Percentiles rank a stretch among this genome's conserved stretches.
phyloP scores from a whole-genome alignment of 2,888 invertebrate species.

The Tiliacea citrago region DNA sequence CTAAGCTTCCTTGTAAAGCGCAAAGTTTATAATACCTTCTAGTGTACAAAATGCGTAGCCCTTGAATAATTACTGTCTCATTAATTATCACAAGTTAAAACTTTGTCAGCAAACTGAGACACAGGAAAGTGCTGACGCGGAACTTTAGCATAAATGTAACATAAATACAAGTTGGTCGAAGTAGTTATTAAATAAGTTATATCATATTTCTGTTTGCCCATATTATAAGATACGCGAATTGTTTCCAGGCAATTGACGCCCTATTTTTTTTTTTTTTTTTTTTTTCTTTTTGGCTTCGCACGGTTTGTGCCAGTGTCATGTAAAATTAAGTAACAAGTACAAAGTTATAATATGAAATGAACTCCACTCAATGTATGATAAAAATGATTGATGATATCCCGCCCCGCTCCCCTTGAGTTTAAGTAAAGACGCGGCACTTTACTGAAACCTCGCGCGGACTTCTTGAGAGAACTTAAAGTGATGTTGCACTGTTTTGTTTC shows the following conservation, averaged over 20 bases:
- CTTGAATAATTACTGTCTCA: not conserved
- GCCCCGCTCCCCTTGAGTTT: too few species aligned
- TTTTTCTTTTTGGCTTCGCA: too few species aligned
- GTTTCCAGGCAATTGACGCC: not conserved
- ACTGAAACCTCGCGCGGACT: too few species aligned
- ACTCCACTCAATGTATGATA: too few species aligned
- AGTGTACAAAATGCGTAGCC: not conserved
- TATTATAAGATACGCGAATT: not conserved
- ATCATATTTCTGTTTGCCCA: not conserved
- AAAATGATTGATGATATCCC: too few species aligned
- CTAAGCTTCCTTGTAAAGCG: not conserved
- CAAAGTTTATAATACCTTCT: not conserved
- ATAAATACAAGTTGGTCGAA: not conserved
- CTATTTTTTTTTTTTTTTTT: too few species aligned
- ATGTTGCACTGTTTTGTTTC: too few species aligned
- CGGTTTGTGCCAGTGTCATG: too few species aligned
- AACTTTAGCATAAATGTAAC: not conserved
- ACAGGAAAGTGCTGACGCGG: not conserved
- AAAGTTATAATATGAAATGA: too few species aligned
- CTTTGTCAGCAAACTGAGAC: not conserved
- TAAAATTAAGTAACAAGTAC: too few species aligned
- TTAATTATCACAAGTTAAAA: not conserved
- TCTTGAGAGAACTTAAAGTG: too few species aligned
- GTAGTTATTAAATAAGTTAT: conserved; percentile 5
- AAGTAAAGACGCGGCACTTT: too few species aligned